Evolutionary conservation across 1,140 invertebrate species (phyloP).

Genomic region (Drosophila truncata): DNA sequence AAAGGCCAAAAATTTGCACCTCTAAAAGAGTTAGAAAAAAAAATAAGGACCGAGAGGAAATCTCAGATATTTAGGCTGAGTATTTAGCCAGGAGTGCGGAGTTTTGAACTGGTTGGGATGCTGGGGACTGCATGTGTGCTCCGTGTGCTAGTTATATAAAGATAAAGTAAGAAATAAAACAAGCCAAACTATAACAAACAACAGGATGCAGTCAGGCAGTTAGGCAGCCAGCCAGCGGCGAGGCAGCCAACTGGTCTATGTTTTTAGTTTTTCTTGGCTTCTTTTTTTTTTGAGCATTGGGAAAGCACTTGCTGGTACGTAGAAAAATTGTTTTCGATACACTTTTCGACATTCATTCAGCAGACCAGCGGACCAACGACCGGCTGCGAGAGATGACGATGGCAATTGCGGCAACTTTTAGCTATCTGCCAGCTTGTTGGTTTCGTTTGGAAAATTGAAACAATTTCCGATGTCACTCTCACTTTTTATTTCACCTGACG

Average conservation of each 20-base stretch:
- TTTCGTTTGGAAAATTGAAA: slow-evolving; percentile 84
- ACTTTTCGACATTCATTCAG: slow-evolving; percentile 84
- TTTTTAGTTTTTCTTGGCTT: slow-evolving; percentile 34
- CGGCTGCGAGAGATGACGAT: slow-evolving; percentile 41
- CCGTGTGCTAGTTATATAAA: slow-evolving; percentile 75
- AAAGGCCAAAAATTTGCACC: slow-evolving; percentile 57
- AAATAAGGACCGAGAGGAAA: slow-evolving; percentile 36
- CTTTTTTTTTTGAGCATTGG: slow-evolving; percentile 49
- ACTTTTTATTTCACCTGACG: slow-evolving; percentile 81
- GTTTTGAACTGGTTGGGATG: slow-evolving; percentile 20
- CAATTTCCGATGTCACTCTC: slow-evolving; percentile 85
- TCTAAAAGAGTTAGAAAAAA: slow-evolving; percentile 4
- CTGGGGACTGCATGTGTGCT: slow-evolving; percentile 46
- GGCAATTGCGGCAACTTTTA: slow-evolving; percentile 73
- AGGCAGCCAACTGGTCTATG: slow-evolving; percentile 57
- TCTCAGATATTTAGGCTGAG: slow-evolving; percentile 72
- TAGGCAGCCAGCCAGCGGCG: slow-evolving; percentile 40
- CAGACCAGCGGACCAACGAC: slow-evolving; percentile 52
- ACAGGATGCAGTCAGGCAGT: slow-evolving; percentile 70
- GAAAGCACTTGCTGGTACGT: slow-evolving; percentile 62
- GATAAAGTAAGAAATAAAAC: slow-evolving; percentile 79
- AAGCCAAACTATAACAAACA: slow-evolving; percentile 78
- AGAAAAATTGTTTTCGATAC: slow-evolving; percentile 82
- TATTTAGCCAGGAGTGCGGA: slow-evolving; percentile 39
- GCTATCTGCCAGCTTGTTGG: slow-evolving; percentile 65